Evolutionary conservation across 2,113 vertebrate genomes (phyloP).

Genomic region (Tachuris rubrigastra): DNA sequence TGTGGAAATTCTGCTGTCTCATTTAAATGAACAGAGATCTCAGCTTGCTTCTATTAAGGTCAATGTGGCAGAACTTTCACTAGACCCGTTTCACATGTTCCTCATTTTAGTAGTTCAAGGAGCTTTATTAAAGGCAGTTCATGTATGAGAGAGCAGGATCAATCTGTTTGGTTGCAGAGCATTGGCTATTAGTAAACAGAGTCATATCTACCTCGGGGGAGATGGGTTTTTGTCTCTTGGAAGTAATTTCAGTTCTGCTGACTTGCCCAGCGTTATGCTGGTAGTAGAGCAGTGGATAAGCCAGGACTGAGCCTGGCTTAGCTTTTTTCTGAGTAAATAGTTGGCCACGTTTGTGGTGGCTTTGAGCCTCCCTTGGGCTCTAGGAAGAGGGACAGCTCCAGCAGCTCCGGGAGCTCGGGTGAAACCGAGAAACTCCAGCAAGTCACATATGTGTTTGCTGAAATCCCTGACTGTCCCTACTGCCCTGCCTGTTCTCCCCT

Average conservation of each 20-base stretch:
- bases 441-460: rapidly evolving
- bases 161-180: neutral
- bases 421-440: rapidly evolving
- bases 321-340: neutral
- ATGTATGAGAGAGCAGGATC: neutral
- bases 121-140: neutral
- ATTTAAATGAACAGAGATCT: neutral
- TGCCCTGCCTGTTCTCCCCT: neutral
- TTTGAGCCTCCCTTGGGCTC: neutral
- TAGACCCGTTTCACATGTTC: neutral
- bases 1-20: neutral
- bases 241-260: neutral
- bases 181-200: neutral
- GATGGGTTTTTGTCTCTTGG: neutral
- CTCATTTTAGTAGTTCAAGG: neutral
- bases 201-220: rapidly evolving
- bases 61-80: neutral
- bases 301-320: neutral
- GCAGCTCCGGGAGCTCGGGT: neutral
- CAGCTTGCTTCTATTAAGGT: neutral
- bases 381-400: too few relatives aligned
- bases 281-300: neutral
- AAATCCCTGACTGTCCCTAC: neutral
- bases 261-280: rapidly evolving
- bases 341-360: rapidly evolving